Percentiles rank a stretch among this genome's conserved stretches.
Evolutionary conservation across 2,113 vertebrate species (phyloP).

Genomic region (Neotoma lepida): DNA sequence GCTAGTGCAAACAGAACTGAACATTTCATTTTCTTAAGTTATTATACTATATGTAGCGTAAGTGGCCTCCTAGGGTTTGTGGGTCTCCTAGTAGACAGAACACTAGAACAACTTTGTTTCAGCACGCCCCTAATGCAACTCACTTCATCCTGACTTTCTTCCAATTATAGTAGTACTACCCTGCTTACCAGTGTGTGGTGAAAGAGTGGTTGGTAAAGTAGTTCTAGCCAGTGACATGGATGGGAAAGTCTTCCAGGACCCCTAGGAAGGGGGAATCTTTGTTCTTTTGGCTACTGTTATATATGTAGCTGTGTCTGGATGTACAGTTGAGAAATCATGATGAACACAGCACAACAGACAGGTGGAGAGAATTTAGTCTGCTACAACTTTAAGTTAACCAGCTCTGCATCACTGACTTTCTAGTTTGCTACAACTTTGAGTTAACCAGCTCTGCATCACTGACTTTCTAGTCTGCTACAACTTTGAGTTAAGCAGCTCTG

Average conservation of each 20-base stretch:
- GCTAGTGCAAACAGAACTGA: background rate
- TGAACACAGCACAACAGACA: background rate
- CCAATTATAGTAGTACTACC: too few species aligned
- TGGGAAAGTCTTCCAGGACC: background rate
- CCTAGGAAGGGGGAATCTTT: background rate
- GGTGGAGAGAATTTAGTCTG: background rate
- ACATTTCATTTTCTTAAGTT: background rate
- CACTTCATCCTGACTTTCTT: background rate
- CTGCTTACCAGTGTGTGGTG: background rate
- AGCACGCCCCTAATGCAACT: background rate
- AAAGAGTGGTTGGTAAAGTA: background rate
- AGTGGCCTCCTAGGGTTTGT: background rate
- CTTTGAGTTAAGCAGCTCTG: slow-evolving; percentile 31
- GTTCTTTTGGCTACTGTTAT: background rate
- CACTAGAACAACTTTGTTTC: background rate
- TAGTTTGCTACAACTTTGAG: background rate
- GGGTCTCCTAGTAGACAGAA: background rate
- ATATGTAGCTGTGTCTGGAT: background rate
- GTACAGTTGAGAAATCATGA: background rate
- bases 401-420: background rate
- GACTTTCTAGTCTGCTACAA: background rate
- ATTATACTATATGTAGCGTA: background rate
- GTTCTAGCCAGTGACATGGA: background rate
- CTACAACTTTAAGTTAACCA: slow-evolving; percentile 15
- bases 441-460: background rate